Conservation (phyloP, 2,113 vertebrate species). For the Parus major region DNA sequence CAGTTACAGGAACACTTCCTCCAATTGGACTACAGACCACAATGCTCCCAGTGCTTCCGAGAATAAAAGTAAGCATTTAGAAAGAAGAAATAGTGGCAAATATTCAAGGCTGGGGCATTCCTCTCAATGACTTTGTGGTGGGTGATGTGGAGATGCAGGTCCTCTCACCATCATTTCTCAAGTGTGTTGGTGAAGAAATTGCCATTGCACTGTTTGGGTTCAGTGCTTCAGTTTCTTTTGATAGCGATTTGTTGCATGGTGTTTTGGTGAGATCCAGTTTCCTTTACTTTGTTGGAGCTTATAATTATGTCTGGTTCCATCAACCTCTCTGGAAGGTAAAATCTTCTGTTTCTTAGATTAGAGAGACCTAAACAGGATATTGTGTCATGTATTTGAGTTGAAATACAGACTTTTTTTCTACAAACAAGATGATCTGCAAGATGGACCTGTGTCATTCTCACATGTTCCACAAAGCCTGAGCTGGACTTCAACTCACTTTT, state of each 20-base stretch:
- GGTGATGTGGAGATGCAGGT: not conserved
- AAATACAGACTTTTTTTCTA: not conserved
- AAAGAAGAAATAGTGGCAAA: not conserved
- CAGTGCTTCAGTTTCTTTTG: not conserved
- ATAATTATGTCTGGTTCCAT: not conserved
- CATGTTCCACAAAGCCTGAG: not conserved
- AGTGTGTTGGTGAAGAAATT: not conserved
- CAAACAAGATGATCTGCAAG: not conserved
- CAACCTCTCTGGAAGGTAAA: not conserved
- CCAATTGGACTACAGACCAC: not conserved
- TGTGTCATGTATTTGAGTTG: not conserved
- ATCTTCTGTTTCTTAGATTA: not conserved
- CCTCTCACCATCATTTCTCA: not conserved
- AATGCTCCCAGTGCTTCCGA: not conserved
- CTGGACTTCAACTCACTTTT: not conserved
- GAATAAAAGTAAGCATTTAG: not conserved
- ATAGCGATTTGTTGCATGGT: not conserved
- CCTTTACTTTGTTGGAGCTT: not conserved
- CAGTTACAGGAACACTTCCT: not conserved
- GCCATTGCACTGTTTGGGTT: not conserved
- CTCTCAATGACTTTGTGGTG: not conserved
- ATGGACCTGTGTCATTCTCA: not conserved
- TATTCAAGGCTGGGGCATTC: not conserved
- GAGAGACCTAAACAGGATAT: not conserved
- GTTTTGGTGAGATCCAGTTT: not conserved